These are phyloP conservation scores for Cylas formicarius DNA, from an alignment of 1,140 invertebrate genomes.

Conservation along the genomic window DNA sequence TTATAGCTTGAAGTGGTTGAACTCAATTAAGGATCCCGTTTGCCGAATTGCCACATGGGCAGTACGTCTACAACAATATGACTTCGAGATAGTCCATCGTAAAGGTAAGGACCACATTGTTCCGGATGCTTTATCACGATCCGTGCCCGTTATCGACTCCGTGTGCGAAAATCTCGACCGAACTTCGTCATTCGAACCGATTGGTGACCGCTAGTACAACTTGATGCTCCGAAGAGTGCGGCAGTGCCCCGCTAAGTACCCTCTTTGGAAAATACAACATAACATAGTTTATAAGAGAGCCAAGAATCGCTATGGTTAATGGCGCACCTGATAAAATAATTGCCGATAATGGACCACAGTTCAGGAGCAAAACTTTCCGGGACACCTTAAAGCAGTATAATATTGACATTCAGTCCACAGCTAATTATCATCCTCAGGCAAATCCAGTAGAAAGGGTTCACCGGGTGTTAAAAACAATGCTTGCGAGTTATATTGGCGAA, in stretches of 20 bases:
- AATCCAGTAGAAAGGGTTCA: too few relatives aligned
- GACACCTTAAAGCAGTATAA: too few relatives aligned
- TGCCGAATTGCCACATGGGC: constrained; percentile 10
- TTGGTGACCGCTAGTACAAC: constrained; percentile 16
- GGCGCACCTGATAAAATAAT: constrained; percentile 19
- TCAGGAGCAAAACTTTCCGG: too few relatives aligned
- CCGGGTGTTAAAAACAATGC: too few relatives aligned
- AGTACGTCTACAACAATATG: too few relatives aligned
- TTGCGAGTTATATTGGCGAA: too few relatives aligned
- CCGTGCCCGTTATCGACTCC: constrained; percentile 1
- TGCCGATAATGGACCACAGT: constrained; percentile 27
- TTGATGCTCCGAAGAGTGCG: constrained; percentile 6
- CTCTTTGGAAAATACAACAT: constrained; percentile 15
- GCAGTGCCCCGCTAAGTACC: constrained; percentile 4
- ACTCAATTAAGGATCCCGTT: constrained; percentile 13
- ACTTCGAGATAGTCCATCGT: constrained; percentile 7
- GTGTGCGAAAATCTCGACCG: not conserved
- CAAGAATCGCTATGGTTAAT: constrained; percentile 19
- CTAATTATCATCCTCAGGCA: too few relatives aligned
- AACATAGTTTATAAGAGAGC: constrained; percentile 19
- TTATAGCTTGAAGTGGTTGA: constrained; percentile 7
- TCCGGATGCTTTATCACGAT: constrained; percentile 13
- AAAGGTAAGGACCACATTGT: constrained; percentile 15
- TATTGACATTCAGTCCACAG: too few relatives aligned
- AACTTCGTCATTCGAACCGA: too few relatives aligned